A percentile compares a stretch with the other conserved stretches of the same genome.
Conservation (phyloP, 2,888 invertebrate species). For the Chaetogeoica ovagalla region DNA sequence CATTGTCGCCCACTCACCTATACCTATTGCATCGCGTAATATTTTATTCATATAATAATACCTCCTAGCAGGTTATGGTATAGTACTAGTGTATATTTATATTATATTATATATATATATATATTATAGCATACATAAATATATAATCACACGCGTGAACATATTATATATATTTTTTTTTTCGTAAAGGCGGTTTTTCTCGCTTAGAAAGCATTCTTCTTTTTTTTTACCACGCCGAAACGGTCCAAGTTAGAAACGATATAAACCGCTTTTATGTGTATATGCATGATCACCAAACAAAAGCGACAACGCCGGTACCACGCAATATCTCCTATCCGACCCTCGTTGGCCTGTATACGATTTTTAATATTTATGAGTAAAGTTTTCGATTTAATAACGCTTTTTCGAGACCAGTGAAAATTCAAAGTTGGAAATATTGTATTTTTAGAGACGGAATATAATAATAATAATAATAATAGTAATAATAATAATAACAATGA, state of each 20-base stretch:
- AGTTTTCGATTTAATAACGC: conserved; percentile 53
- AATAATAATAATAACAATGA: no score
- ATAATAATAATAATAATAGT: conserved; percentile 6
- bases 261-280: conserved; percentile 49
- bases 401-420: conserved; percentile 26
- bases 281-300: conserved; percentile 46
- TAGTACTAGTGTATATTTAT: conserved; percentile 18
- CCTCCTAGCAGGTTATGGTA: background rate
- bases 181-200: conserved; percentile 38
- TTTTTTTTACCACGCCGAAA: background rate
- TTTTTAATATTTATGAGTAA: conserved; percentile 52
- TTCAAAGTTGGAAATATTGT: conserved; percentile 35
- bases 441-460: conserved; percentile 26
- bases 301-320: conserved; percentile 2
- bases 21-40: conserved; percentile 2
- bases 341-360: conserved; percentile 38
- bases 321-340: conserved; percentile 10
- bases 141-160: background rate
- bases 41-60: conserved; percentile 44
- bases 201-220: conserved; percentile 29
- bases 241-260: conserved; percentile 21
- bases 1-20: conserved; percentile 15
- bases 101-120: background rate
- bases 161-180: background rate
- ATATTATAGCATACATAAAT: background rate